phyloP scores from a whole-genome alignment of 2,113 vertebrate species.

The Actenoides lindsayi region DNA sequence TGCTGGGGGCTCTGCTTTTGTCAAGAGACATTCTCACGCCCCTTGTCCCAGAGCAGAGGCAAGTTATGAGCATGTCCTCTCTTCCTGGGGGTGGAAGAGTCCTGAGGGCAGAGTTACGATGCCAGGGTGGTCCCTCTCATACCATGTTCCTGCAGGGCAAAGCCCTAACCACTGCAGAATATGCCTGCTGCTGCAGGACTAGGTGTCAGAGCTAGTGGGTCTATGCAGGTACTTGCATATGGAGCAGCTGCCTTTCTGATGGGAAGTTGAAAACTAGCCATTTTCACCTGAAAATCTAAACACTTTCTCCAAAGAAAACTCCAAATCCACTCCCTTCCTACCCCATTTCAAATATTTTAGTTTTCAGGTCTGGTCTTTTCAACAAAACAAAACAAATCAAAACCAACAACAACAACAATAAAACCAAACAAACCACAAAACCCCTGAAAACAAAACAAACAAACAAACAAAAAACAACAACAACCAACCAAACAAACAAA shows the following conservation, averaged over 20 bases:
- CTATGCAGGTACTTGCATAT: rapidly evolving
- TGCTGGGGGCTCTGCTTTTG: background rate
- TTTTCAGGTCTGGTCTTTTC: background rate
- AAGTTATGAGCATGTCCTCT: background rate
- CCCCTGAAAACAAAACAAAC: too few species aligned
- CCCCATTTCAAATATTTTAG: background rate
- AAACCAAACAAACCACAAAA: too few species aligned
- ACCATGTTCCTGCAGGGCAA: rapidly evolving
- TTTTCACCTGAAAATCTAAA: background rate
- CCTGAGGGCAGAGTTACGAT: background rate
- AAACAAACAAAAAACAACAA: too few species aligned
- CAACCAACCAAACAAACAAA: background rate
- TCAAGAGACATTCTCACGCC: background rate
- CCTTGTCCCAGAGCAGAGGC: background rate
- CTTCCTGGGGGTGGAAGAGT: background rate
- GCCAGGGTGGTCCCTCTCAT: background rate
- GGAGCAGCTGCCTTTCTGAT: background rate
- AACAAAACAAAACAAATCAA: background rate
- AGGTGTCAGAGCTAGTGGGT: background rate
- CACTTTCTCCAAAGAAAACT: background rate
- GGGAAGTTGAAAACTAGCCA: background rate
- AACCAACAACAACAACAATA: too few species aligned
- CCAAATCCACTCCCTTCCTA: background rate
- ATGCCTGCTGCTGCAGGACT: background rate
- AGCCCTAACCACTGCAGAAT: background rate